Base-by-base conservation (phyloP, 2,797 vertebrate species). In the Crenuchus spilurus region DNA sequence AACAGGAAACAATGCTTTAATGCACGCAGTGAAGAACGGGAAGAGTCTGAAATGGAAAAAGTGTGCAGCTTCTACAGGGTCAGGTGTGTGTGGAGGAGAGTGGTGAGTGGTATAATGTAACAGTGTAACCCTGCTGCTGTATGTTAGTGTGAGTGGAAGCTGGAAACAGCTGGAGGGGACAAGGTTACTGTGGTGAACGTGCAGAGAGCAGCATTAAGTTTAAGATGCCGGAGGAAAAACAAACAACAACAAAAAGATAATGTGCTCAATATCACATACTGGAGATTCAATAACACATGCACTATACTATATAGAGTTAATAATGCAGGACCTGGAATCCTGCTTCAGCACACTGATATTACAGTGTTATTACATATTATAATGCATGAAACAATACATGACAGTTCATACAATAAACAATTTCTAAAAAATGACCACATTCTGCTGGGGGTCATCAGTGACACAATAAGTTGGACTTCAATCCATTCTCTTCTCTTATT, bases 1-100 rank as follows among this genome's bases (percentile, higher is more conserved):
- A 33, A 18, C 31, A 71, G 68, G 42, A 76, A 71, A 58, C 57
- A 60, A 58, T 9, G n/a, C 55, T 71, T 71, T 71, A 76, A 65
- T 76, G 41, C 68, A 49, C 14, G 62, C 49, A 65, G 30, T 7
- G 24, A 52, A 31, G n/a, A 65, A 64, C 4, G 31, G 24, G 35
- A 8, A 55, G 13, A 39, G 39, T 60, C 39, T 76, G 14, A 65
- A 42, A 71, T 58, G 74, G 35, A 28, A 71, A 70, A 35, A 26
- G 64, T 46, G 37, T 26, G 22, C 18, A 41, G 52, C 64, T 9
- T 39, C 67, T 76, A 22, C 28, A 64, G 74, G 73, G 39, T 28
- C 41, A 46, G 51, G 48, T 37, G 31, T 55, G 64, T 68, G 77
- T 35, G 57, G 20, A 30, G 22, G 58, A 35, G 13, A 16, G 20